Evolutionary conservation across 2,797 vertebrate genomes (phyloP), one percentile per base, ranked within the genome.

Genomic region (Salarias fasciatus): DNA sequence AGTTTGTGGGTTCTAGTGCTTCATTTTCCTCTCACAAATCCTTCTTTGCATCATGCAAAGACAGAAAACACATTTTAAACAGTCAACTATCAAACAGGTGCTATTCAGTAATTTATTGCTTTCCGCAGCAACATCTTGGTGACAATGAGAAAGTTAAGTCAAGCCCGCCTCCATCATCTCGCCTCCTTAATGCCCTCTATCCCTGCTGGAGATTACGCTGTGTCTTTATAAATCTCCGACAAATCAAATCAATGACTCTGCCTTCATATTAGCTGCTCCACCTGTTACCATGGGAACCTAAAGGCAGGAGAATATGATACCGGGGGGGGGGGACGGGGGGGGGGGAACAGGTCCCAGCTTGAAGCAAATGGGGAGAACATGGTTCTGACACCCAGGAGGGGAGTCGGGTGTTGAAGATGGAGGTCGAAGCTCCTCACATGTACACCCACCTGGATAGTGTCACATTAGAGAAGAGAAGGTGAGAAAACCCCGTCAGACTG

Each of bases 281-380:
- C 58, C 63, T 75, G 85, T 89, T 88, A 68, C 90, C 77, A 88
- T 86, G 86, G 90, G 54, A 87, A 91, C 87, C 49, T 24, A 77
- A 84, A 87, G 84, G 80, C 82, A 80, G 76, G 75, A 28, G 62
- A 71, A 44, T 63, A 56, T 65, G 54, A 51, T 48, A 12, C 11
- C 48, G 48, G 18, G 37, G 40, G 12, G 18, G 54, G 37, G 48
- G 48, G 18, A 37, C 40, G 12, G 18, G 54, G 37, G 37, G 5
- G 5, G 7, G 18, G 51, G 13, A 6, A 42, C 15, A n/a, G 14
- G 3, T 15, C n/a, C n/a, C 28, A 38, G 60, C 52, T 63, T 53
- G 31, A 58, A 50, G 46, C 29, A 55, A 41, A 59, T 30, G 51
- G 40, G 31, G 53, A 15, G 48, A 60, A 45, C 24, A 36, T 13